Percentiles rank a stretch among this genome's conserved stretches.
phyloP scores from a whole-genome alignment of 2,888 invertebrate species.

The Scelioninae gen. 1 region DNA sequence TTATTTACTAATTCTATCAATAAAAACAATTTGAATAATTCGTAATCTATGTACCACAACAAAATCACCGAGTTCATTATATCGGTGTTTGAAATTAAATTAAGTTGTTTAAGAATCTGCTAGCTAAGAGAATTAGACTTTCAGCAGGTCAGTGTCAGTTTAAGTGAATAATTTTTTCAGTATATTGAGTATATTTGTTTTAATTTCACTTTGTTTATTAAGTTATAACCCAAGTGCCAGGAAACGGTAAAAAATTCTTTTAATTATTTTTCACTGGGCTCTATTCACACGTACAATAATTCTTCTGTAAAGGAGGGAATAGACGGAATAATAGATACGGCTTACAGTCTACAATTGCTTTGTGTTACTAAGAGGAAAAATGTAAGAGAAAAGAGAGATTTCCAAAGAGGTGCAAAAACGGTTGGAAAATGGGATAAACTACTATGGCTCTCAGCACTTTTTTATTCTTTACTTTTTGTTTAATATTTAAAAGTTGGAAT shows the following conservation, averaged over 20 bases:
- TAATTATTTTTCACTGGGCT: slow-evolving; percentile 3
- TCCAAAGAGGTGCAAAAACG: slow-evolving; percentile 55
- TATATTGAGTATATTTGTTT: too few relatives aligned
- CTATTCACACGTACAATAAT: slow-evolving; percentile 51
- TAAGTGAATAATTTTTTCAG: too few relatives aligned
- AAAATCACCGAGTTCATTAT: too few relatives aligned
- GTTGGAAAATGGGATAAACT: slow-evolving; percentile 62
- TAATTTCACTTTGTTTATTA: neutral
- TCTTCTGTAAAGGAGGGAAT: slow-evolving; percentile 56
- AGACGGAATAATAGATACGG: slow-evolving; percentile 62
- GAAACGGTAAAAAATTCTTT: neutral
- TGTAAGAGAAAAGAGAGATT: slow-evolving; percentile 52
- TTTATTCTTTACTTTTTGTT: slow-evolving; percentile 49
- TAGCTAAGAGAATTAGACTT: too few relatives aligned
- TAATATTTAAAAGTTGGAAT: slow-evolving; percentile 56
- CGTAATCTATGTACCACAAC: too few relatives aligned
- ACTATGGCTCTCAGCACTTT: slow-evolving; percentile 63
- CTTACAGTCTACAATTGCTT: slow-evolving; percentile 62
- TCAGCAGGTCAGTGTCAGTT: too few relatives aligned
- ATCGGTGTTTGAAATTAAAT: too few relatives aligned
- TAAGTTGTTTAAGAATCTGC: too few relatives aligned
- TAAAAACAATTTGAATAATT: neutral
- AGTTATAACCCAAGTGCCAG: neutral
- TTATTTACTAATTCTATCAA: neutral
- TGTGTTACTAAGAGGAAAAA: slow-evolving; percentile 64